Percentiles rank a stretch among this genome's conserved stretches.
These are phyloP conservation scores for Meloidogyne floridensis DNA, from an alignment of 1,140 invertebrate genomes.

Conservation along the genomic window DNA sequence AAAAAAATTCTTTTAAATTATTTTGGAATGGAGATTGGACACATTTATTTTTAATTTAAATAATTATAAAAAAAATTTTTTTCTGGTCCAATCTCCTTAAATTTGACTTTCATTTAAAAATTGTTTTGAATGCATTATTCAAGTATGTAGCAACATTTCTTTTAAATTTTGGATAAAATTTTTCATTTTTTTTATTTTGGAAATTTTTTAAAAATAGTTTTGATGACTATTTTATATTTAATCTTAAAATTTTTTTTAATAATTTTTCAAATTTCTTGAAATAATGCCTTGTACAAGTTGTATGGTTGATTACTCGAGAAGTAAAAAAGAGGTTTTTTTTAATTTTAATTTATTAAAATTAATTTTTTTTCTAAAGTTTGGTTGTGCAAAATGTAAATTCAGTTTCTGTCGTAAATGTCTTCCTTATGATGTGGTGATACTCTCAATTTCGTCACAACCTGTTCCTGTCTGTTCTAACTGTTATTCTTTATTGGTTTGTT, in stretches of 20 bases:
- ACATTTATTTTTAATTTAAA: no score
- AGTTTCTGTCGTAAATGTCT: constrained; percentile 35
- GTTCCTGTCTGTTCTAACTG: constrained; percentile 33
- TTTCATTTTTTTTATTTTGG: no score
- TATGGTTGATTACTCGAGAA: constrained; percentile 30
- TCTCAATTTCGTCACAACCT: constrained; percentile 16
- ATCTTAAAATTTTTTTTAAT: background rate
- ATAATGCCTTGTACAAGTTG: constrained; percentile 41
- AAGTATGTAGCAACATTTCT: no score
- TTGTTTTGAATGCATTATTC: no score
- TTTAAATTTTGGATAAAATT: no score
- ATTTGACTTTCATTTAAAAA: no score
- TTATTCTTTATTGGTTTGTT: constrained; percentile 16
- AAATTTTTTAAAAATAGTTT: no score
- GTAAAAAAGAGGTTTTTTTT: constrained; percentile 23
- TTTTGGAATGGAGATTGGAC: no score
- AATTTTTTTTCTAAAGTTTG: constrained; percentile 30
- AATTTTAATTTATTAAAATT: background rate
- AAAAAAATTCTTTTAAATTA: no score
- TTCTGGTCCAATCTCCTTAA: no score
- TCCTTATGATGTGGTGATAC: constrained; percentile 7
- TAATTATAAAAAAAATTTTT: no score
- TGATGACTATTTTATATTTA: no score
- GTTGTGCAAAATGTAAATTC: constrained; percentile 32
- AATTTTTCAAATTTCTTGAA: background rate